Conservation (phyloP, 2,113 vertebrate genomes). For the Saimiri boliviensis region DNA sequence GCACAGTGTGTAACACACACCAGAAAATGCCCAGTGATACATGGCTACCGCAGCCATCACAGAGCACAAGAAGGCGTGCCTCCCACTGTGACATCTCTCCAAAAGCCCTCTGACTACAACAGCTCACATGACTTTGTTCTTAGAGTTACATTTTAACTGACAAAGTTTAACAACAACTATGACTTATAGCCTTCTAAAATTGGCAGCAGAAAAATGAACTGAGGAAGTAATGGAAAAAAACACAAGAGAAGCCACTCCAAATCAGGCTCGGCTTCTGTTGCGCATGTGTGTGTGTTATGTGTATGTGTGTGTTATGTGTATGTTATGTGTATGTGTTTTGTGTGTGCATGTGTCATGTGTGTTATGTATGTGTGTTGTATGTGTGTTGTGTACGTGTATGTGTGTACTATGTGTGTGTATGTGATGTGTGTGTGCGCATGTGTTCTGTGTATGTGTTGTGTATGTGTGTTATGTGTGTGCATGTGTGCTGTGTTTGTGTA, state of each 20-base stretch:
- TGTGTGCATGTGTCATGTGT: too few relatives aligned
- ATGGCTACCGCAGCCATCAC: neutral
- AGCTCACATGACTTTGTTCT: slow-evolving; percentile 84
- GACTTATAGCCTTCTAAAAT: slow-evolving; percentile 87
- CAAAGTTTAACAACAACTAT: slow-evolving; percentile 85
- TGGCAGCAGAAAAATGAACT: slow-evolving; percentile 86
- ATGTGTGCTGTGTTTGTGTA: too few relatives aligned
- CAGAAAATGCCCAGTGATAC: neutral
- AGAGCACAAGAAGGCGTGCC: neutral
- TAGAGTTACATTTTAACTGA: slow-evolving; percentile 87
- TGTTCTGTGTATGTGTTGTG: too few relatives aligned
- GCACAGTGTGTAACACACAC: too few relatives aligned
- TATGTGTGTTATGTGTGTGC: too few relatives aligned
- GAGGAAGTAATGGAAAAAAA: slow-evolving; percentile 85
- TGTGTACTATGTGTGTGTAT: too few relatives aligned
- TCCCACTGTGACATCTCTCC: slow-evolving; percentile 60
- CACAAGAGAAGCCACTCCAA: slow-evolving; percentile 81
- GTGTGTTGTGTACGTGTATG: too few relatives aligned
- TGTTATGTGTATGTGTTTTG: too few relatives aligned
- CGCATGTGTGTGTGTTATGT: slow-evolving; percentile 59
- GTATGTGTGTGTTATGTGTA: too few relatives aligned
- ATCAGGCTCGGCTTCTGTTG: slow-evolving; percentile 83
- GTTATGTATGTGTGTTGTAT: too few relatives aligned
- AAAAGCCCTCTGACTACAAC: slow-evolving; percentile 73
- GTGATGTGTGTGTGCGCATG: too few relatives aligned